phyloP scores from a whole-genome alignment of 30 jellyfish, hydroid and myxozoan genomes.

The Aurelia aurita region DNA sequence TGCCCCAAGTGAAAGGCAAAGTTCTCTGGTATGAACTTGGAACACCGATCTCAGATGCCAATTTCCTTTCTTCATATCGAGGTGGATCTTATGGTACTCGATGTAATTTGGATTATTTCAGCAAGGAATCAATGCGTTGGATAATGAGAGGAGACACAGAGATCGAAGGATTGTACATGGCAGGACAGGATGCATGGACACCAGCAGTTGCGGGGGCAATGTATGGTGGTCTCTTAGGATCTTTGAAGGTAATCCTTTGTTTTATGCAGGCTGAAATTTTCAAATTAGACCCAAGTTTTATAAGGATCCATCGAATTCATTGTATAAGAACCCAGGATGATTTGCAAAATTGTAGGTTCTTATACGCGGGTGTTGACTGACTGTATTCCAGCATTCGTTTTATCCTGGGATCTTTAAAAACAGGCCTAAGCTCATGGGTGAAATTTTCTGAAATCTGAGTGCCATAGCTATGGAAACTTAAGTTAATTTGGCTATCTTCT shows the following conservation, averaged over 20 bases:
- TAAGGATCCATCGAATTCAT: no score
- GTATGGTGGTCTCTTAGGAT: constrained; percentile 92
- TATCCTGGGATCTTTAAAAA: no score
- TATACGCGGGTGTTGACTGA: no score
- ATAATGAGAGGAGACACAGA: constrained; percentile 94
- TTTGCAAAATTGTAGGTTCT: no score
- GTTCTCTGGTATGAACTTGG: constrained; percentile 94
- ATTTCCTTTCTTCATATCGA: constrained; percentile 72
- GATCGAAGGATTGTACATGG: constrained; percentile 73
- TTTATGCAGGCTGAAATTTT: no score
- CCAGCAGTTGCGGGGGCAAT: constrained; percentile 98
- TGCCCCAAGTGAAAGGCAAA: constrained; percentile 91
- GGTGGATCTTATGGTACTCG: constrained; percentile 96
- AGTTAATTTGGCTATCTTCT: no score
- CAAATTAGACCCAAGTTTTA: no score
- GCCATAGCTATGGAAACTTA: no score
- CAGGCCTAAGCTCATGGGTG: no score
- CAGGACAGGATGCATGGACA: constrained; percentile 98
- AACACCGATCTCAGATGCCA: constrained; percentile 88
- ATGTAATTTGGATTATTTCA: constrained; percentile 80
- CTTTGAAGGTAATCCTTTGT: constrained; percentile 64
- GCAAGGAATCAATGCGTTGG: constrained; percentile 85
- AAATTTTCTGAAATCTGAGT: no score
- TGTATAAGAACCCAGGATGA: no score
- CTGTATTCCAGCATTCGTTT: no score